Conservation (phyloP, 2,888 invertebrate species). For the Agrotis segetum region DNA sequence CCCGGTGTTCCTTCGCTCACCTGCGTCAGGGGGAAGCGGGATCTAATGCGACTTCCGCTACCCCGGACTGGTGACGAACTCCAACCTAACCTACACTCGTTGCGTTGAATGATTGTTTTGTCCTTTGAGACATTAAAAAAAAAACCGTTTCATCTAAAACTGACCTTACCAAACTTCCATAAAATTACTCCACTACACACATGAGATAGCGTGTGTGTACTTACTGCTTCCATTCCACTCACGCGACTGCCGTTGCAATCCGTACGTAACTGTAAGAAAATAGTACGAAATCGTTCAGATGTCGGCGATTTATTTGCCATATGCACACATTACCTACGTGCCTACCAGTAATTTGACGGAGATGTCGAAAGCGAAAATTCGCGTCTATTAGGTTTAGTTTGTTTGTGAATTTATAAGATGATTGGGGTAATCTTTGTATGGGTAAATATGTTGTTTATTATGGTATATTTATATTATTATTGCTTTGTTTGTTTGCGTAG, state of each 20-base stretch:
- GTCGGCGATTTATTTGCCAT: conserved; percentile 83
- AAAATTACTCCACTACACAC: background rate
- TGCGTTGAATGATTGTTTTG: too few relatives aligned
- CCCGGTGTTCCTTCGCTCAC: too few relatives aligned
- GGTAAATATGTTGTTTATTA: conserved; percentile 4
- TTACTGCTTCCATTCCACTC: conserved; percentile 8
- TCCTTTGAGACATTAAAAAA: too few relatives aligned
- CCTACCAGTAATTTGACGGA: conserved; percentile 57
- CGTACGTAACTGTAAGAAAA: conserved; percentile 73
- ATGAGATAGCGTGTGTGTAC: conserved; percentile 42
- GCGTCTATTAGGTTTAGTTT: conserved; percentile 21
- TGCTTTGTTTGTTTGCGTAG: too few relatives aligned
- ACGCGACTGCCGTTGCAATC: conserved; percentile 68
- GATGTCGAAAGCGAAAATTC: conserved; percentile 69
- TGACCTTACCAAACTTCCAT: conserved; percentile 13
- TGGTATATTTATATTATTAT: background rate
- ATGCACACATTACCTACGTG: conserved; percentile 72
- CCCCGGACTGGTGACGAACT: too few relatives aligned
- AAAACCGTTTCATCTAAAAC: background rate
- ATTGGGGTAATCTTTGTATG: conserved; percentile 33
- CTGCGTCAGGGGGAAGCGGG: too few relatives aligned
- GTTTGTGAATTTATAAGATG: conserved; percentile 31
- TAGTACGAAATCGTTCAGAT: conserved; percentile 72
- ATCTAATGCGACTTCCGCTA: too few relatives aligned
- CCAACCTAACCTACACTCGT: too few relatives aligned